Base-by-base conservation (phyloP, 2,888 invertebrate species). In the Ischnus inquisitorius region DNA sequence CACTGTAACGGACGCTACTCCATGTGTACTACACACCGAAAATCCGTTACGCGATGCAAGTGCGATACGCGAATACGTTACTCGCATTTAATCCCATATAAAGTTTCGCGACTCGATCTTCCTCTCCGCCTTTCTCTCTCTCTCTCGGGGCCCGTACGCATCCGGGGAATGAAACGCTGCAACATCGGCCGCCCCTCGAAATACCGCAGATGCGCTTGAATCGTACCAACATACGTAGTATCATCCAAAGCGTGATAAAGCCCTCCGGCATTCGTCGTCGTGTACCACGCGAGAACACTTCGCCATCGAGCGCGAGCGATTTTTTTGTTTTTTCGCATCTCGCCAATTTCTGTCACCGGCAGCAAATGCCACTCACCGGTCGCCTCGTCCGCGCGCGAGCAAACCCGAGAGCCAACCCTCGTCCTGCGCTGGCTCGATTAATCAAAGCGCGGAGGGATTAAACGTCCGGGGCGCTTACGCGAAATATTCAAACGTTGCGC, bases 231-330 rank as follows among this genome's bases (percentile, higher is more conserved):
- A n/a, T n/a, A n/a, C n/a, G n/a, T n/a, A 12, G 28, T 60, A 60
- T 87, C 86, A 87, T 87, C 86, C 87, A 84, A 85, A 79, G 84
- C 46, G 83, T 84, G 86, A 87, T 86, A 87, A 86, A 87, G 83
- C 87, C 86, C 85, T 85, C 84, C 64, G 85, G 87, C 85, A 87
- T 87, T 86, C 87, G 85, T 87, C 87, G 85, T 87, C 86, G 86
- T 88, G 86, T 88, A 92, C 89, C 90, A 89, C 88, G 87, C 86
- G 87, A 87, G 85, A 85, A 77, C 84, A 83, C 79, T 84, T 86
- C 83, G 34, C 5, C 68, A 79, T 39, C 82, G 82, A 84, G 85
- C 80, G 85, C 83, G 80, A 83, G 84, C 86, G 85, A 83, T 85
- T 79, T 84, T 84, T 76, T 79, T 79, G n/a, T 84, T 71, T 65